Percentiles rank a stretch among this genome's conserved stretches.
phyloP scores from a whole-genome alignment of 2,113 vertebrate genomes.

The Menura novaehollandiae region DNA sequence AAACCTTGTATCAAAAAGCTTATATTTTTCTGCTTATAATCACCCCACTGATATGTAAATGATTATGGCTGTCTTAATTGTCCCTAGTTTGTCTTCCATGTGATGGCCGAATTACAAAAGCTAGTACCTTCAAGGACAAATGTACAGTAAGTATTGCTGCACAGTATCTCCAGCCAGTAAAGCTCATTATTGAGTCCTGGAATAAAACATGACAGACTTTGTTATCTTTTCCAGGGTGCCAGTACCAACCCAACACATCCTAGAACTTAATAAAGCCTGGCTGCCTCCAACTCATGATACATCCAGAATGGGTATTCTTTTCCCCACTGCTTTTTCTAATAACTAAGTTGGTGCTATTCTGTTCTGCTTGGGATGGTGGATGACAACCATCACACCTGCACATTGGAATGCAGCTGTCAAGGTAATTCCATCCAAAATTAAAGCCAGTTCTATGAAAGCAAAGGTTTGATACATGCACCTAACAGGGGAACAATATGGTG shows the following conservation, averaged over 20 bases:
- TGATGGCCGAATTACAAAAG: background rate
- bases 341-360: background rate
- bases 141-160: background rate
- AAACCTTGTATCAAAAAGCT: background rate
- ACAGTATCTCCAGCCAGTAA: background rate
- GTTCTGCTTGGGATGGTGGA: background rate
- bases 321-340: background rate
- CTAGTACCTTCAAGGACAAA: background rate
- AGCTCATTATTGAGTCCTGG: background rate
- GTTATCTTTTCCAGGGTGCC: background rate
- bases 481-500: rapidly evolving
- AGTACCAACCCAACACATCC: background rate
- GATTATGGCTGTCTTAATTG: background rate
- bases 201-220: background rate
- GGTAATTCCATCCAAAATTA: background rate
- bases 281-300: background rate
- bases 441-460: background rate
- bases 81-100: background rate
- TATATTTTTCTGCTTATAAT: background rate
- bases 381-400: background rate
- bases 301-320: rapidly evolving
- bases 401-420: background rate
- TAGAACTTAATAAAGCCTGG: background rate
- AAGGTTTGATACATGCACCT: background rate
- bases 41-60: background rate